A percentile compares a stretch with the other conserved stretches of the same genome.
phyloP scores from a whole-genome alignment of 2,113 vertebrate genomes.

The Microtus montanus region DNA sequence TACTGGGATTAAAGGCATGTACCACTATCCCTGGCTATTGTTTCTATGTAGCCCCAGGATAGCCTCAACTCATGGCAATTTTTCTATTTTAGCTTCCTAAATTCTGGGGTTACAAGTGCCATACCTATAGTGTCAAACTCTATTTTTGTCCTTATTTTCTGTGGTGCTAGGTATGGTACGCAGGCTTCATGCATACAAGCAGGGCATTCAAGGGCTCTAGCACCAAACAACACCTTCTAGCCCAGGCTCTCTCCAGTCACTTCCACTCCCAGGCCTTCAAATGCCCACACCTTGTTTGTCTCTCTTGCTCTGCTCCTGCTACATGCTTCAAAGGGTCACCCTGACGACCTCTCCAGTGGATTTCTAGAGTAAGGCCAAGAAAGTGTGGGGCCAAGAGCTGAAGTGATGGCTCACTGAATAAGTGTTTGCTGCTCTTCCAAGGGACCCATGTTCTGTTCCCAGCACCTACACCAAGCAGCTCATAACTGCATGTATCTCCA shows the following conservation, averaged over 20 bases:
- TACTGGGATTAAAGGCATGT: neutral
- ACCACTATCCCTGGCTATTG: neutral
- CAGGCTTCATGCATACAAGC: neutral
- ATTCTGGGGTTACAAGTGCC: neutral
- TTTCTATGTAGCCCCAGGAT: neutral
- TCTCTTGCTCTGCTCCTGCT: neutral
- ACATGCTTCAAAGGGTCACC: neutral
- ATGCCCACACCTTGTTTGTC: neutral
- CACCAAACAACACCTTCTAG: too few relatives aligned
- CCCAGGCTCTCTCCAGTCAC: neutral
- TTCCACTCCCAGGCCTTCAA: fast-evolving
- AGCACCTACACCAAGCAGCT: neutral
- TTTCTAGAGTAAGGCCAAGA: neutral
- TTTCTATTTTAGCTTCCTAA: neutral
- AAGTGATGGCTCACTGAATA: neutral
- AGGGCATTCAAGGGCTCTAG: neutral
- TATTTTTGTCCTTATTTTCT: too few relatives aligned
- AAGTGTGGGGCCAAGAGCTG: neutral
- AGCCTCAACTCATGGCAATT: neutral
- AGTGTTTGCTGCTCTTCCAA: neutral
- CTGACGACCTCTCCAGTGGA: fast-evolving
- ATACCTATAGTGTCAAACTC: neutral
- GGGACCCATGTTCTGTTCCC: neutral
- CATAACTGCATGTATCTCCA: neutral
- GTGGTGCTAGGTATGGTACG: neutral